Base-by-base conservation (phyloP, 2,113 vertebrate species). In the Chloropsis hardwickii region DNA sequence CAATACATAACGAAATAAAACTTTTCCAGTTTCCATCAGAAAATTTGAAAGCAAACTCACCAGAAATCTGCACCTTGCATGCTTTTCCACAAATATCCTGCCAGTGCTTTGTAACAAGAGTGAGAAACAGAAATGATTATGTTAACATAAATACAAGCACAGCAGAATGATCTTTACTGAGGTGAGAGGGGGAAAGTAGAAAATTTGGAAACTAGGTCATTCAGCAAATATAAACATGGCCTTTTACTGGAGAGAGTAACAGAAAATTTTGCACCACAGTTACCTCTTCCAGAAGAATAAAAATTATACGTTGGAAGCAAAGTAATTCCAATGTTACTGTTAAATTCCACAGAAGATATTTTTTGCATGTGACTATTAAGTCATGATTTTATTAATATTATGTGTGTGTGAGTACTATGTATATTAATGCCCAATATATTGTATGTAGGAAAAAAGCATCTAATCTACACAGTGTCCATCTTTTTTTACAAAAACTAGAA, bases 201-300 rank as follows among this genome's bases (percentile, higher is more conserved):
- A 94, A 73, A 82, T 44, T 67, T 47, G 80, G 33, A 93, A 97
- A 92, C 39, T 92, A 70, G 81, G 86, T 91, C 62, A 73, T 79
- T 88, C 50, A 74, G 47, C 35, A 58, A 77, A 79, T 50, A 12
- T 56, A 81, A 82, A 77, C 5, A 2, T 61, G 70, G 58, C 47
- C 42, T 93, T 88, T 84, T 50, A 65, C 20, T 58, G 33, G 33
- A 90, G 23, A 90, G 7, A 64, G 6, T 54, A 83, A 70, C 47
- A 53, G 62, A 73, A 47, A 61, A 65, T 61, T 92, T 71, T 77
- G 18, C 44, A 47, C 44, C 45, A 69, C 11, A 82, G 15, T 39
- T 62, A 74, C 16, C 11, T 9, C 47, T 60, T 77, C 50, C 51
- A 93, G 64, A 58, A 83, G 40, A 88, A 81, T 48, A 78, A 88